These are phyloP conservation scores for Rambutsinella grinnellia DNA, from an alignment of 2,888 invertebrate genomes.

Conservation along the genomic window DNA sequence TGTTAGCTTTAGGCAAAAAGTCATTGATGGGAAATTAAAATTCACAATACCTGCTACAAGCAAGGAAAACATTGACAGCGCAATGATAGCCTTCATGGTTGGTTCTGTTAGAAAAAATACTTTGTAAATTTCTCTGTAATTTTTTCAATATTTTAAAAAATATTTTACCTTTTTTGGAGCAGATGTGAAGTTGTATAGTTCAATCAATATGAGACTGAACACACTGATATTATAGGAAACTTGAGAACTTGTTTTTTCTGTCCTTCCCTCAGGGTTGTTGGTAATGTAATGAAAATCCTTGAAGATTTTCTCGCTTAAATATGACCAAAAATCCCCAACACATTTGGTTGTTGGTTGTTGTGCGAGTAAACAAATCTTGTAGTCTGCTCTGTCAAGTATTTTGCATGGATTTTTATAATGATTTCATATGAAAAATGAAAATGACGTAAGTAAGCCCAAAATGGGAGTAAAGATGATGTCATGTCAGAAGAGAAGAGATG, in stretches of 20 bases:
- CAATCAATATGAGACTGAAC: too few species aligned
- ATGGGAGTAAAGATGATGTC: not conserved
- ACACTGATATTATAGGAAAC: too few species aligned
- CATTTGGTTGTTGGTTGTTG: not conserved
- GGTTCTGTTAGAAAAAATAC: not conserved
- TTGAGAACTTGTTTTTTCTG: not conserved
- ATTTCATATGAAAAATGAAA: not conserved
- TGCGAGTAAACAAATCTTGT: too few species aligned
- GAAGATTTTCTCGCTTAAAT: slow-evolving; percentile 39
- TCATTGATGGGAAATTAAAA: not conserved
- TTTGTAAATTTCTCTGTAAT: too few species aligned
- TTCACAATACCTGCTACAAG: slow-evolving; percentile 33
- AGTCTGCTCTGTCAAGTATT: too few species aligned
- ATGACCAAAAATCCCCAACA: not conserved
- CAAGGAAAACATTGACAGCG: slow-evolving; percentile 19
- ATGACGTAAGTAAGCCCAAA: not conserved
- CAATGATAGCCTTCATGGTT: slow-evolving; percentile 23
- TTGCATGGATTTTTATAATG: not conserved
- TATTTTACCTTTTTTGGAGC: not conserved
- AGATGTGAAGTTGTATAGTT: too few species aligned
- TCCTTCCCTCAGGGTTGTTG: slow-evolving; percentile 44
- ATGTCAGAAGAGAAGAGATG: too few species aligned
- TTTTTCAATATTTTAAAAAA: not conserved
- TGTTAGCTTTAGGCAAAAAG: not conserved
- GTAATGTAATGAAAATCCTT: slow-evolving; percentile 35